Evolutionary conservation across 2,113 vertebrate species (phyloP).

Genomic region (Petrocephalus zakoni): DNA sequence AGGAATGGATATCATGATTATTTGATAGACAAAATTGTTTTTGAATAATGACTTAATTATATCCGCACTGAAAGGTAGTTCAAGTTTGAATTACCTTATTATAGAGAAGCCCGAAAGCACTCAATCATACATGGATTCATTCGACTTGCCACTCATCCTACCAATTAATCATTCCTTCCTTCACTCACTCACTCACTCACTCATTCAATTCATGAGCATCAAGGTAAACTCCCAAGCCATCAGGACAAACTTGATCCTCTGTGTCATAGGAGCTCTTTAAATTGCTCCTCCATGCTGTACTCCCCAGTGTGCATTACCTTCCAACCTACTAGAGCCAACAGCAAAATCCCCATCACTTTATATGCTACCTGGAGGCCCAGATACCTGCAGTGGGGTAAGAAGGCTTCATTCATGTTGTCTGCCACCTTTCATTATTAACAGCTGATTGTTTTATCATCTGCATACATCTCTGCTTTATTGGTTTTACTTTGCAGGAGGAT

Average conservation of each 20-base stretch:
- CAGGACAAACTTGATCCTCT: not conserved
- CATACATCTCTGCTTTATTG: not conserved
- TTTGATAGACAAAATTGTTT: not conserved
- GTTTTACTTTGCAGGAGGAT: not conserved
- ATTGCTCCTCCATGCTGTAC: constrained; percentile 79
- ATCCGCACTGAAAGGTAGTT: not conserved
- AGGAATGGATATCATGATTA: not conserved
- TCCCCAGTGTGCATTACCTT: constrained; percentile 77
- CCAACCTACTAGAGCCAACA: constrained; percentile 75
- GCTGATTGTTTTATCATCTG: not conserved
- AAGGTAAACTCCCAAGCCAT: not conserved
- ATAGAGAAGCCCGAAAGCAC: not conserved
- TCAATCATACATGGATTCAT: not conserved
- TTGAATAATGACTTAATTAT: not conserved
- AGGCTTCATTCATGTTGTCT: not conserved
- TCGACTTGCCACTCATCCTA: not conserved
- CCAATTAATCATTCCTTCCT: not conserved
- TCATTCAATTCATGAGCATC: not conserved
- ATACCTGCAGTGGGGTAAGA: constrained; percentile 62
- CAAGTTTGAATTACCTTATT: not conserved
- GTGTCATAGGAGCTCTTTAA: constrained; percentile 47
- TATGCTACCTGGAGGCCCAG: constrained; percentile 83
- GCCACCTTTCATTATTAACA: not conserved
- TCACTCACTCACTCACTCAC: not conserved
- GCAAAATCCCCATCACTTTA: constrained; percentile 71